These are phyloP conservation scores for Scyliorhinus canicula DNA, from an alignment of 2,797 vertebrate genomes.

Conservation along the genomic window DNA sequence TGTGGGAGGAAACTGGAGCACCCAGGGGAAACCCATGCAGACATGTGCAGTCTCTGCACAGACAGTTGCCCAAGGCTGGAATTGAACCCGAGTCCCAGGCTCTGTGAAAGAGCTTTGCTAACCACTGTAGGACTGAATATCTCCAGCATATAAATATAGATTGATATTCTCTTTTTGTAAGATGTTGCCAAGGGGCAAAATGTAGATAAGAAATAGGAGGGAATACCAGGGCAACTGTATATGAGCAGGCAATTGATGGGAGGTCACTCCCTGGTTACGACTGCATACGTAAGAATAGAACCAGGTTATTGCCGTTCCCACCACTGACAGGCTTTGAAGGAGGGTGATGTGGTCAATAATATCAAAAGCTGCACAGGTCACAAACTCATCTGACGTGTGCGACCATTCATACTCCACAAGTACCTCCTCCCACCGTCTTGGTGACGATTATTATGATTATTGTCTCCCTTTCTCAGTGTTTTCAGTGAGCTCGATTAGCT, in stretches of 20 bases:
- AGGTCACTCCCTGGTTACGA: background rate
- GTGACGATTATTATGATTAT: background rate
- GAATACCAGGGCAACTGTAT: background rate
- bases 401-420: background rate
- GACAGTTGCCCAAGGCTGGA: too few species aligned
- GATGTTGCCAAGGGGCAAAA: background rate
- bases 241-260: background rate
- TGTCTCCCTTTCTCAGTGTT: background rate
- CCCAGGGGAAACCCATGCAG: too few species aligned
- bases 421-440: background rate
- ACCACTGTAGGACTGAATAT: too few species aligned
- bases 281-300: background rate
- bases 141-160: too few species aligned
- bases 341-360: background rate
- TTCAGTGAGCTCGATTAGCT: background rate
- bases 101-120: too few species aligned
- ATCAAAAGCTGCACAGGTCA: background rate
- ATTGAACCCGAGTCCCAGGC: too few species aligned
- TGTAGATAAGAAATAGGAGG: background rate
- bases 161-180: background rate
- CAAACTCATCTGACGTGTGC: background rate
- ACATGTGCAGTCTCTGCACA: too few species aligned
- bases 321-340: background rate
- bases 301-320: background rate
- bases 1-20: too few species aligned